These are phyloP conservation scores for Percopsis transmontana DNA, from an alignment of 2,113 vertebrate genomes.

Conservation along the genomic window DNA sequence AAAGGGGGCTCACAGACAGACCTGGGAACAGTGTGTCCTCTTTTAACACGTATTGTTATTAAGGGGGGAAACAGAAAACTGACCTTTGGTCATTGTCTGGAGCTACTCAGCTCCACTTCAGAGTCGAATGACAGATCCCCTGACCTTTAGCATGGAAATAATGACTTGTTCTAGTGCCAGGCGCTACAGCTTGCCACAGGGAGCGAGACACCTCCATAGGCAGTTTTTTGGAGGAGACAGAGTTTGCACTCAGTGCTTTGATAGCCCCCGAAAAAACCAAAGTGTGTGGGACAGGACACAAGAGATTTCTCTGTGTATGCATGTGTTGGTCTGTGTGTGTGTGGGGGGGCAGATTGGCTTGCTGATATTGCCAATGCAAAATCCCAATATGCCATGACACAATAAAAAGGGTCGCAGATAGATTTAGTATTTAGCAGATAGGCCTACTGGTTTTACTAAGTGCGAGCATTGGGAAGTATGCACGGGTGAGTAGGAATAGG, in stretches of 20 bases:
- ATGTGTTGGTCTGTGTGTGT: conserved; percentile 1
- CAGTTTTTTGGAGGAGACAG: conserved; percentile 69
- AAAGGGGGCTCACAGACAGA: conserved; percentile 45
- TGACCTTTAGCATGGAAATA: conserved; percentile 78
- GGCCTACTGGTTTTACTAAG: too few relatives aligned
- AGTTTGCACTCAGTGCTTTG: conserved; percentile 72
- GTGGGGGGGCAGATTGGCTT: background rate
- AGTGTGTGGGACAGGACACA: conserved; percentile 70
- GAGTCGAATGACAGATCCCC: conserved; percentile 69
- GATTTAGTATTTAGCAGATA: too few relatives aligned
- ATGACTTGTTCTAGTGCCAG: conserved; percentile 75
- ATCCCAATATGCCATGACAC: conserved; percentile 22
- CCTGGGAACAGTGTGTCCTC: conserved; percentile 57
- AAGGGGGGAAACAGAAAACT: conserved; percentile 62
- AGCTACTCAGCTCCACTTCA: conserved; percentile 61
- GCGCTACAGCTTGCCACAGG: conserved; percentile 58
- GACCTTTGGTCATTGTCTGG: conserved; percentile 72
- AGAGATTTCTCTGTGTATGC: conserved; percentile 46
- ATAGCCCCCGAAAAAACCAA: conserved; percentile 67
- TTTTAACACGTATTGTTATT: conserved; percentile 34
- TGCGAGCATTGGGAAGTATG: too few relatives aligned
- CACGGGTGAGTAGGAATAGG: too few relatives aligned
- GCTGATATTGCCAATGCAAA: too few relatives aligned
- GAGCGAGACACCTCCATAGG: conserved; percentile 69
- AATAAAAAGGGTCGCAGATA: conserved; percentile 1